Percentiles rank a stretch among this genome's conserved stretches.
Evolutionary conservation across 2,113 vertebrate genomes (phyloP).

Genomic region (Nothobranchius furzeri): DNA sequence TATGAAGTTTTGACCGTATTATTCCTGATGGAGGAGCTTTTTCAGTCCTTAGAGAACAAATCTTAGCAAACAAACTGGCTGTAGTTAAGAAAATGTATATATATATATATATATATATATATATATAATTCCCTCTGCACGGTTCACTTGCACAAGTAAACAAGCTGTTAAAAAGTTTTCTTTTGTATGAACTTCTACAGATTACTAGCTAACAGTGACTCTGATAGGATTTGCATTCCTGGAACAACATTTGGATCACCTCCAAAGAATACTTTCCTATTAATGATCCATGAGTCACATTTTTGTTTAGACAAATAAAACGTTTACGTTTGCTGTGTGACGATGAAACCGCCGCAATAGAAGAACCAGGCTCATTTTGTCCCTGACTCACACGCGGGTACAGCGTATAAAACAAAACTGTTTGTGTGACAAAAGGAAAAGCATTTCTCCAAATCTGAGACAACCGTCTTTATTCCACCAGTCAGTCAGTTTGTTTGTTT

Average conservation of each 20-base stretch:
- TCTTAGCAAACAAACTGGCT: too few relatives aligned
- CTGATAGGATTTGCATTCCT: too few relatives aligned
- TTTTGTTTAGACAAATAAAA: neutral
- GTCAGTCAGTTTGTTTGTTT: neutral
- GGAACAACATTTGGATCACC: too few relatives aligned
- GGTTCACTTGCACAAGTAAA: constrained; percentile 33
- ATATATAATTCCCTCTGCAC: neutral
- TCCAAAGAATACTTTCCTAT: too few relatives aligned
- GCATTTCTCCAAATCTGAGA: constrained; percentile 44
- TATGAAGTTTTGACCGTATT: too few relatives aligned
- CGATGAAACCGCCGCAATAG: neutral
- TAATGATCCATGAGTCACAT: too few relatives aligned
- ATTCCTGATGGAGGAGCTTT: too few relatives aligned
- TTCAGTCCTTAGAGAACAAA: too few relatives aligned
- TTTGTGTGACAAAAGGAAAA: constrained; percentile 36
- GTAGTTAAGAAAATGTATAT: too few relatives aligned
- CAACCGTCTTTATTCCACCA: constrained; percentile 16
- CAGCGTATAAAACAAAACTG: constrained; percentile 21
- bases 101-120: neutral
- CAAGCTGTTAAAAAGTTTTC: neutral
- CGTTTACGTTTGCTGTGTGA: neutral
- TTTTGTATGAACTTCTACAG: too few relatives aligned
- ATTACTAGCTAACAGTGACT: too few relatives aligned
- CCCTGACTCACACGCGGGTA: neutral
- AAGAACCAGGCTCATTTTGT: neutral